Percentiles rank a stretch among this genome's conserved stretches.
Conservation (phyloP, 2,113 vertebrate species). For the Ciconia stormi region DNA sequence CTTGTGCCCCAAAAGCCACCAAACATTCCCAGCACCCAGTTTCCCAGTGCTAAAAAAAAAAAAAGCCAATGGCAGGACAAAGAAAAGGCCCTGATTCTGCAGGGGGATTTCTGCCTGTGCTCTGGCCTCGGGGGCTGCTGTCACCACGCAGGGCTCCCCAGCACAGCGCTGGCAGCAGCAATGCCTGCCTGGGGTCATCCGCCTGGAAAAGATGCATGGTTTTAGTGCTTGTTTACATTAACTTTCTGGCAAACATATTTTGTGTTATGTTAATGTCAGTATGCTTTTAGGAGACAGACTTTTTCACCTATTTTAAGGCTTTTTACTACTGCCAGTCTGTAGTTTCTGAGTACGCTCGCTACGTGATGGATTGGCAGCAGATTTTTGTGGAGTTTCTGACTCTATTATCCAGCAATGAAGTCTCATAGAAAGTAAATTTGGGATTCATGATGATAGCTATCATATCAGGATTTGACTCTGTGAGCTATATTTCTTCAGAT, state of each 20-base stretch:
- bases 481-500: constrained; percentile 1
- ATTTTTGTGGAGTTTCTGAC: constrained; percentile 17
- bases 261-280: neutral
- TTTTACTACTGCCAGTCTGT: neutral
- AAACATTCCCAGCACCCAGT: neutral
- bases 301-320: neutral
- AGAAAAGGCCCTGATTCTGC: rapidly evolving
- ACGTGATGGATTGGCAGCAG: neutral
- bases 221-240: neutral
- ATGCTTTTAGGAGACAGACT: neutral
- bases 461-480: neutral
- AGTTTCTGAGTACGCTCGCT: neutral
- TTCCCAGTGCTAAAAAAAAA: neutral
- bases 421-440: neutral
- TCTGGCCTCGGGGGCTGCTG: rapidly evolving
- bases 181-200: neutral
- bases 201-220: neutral
- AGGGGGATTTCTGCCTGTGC: rapidly evolving
- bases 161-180: neutral
- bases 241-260: neutral
- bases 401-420: constrained; percentile 50
- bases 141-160: neutral
- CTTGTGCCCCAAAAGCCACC: neutral
- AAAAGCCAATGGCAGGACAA: neutral
- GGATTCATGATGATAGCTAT: neutral